Conservation (phyloP, 2,113 vertebrate genomes). For the Columba livia region DNA sequence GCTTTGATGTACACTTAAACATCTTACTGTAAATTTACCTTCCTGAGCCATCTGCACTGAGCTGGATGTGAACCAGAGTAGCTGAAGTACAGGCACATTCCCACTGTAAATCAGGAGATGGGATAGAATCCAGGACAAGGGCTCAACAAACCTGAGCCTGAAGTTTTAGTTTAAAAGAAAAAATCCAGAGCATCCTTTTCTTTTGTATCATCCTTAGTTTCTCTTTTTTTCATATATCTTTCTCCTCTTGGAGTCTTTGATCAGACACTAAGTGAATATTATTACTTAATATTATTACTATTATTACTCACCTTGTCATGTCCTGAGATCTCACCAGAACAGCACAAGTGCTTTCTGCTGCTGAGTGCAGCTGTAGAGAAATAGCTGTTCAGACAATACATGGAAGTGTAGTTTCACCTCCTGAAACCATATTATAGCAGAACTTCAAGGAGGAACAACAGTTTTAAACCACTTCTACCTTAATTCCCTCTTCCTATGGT, state of each 20-base stretch:
- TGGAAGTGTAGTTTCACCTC: not conserved
- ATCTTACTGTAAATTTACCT: not conserved
- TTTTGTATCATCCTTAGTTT: not conserved
- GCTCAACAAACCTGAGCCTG: not conserved
- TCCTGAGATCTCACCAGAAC: not conserved
- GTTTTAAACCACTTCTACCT: not conserved
- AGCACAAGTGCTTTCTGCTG: not conserved
- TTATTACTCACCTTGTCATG: not conserved
- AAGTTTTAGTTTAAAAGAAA: not conserved
- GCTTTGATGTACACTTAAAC: not conserved
- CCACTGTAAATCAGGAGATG: not conserved
- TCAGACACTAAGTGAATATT: not conserved
- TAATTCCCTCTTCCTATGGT: not conserved
- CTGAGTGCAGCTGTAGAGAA: not conserved
- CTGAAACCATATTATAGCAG: not conserved
- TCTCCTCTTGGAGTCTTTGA: not conserved
- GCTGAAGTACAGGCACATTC: not conserved
- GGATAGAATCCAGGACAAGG: accelerated
- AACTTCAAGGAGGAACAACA: not conserved
- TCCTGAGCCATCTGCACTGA: not conserved
- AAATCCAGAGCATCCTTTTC: not conserved
- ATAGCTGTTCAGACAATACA: not conserved
- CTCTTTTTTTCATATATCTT: not conserved
- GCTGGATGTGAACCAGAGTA: not conserved
- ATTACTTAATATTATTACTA: accelerated